Conservation (phyloP, 2,888 invertebrate genomes). For the Lysandra coridon region DNA sequence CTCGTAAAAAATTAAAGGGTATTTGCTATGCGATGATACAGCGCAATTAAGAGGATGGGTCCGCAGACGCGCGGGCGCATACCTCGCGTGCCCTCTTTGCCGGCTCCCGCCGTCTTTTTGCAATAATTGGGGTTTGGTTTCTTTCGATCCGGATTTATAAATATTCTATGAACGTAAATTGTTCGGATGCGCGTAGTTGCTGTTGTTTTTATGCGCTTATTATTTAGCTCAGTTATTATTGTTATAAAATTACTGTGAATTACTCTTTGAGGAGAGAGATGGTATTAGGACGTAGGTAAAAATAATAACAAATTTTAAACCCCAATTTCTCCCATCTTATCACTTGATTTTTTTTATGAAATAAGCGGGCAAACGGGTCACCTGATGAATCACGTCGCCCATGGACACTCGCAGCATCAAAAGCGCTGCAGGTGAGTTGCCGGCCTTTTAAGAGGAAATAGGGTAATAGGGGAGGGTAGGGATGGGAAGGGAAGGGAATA, state of each 20-base stretch:
- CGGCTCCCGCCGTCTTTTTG: conserved; percentile 41
- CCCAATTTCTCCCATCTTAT: too few relatives aligned
- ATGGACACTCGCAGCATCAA: too few relatives aligned
- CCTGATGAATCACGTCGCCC: too few relatives aligned
- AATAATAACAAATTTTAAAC: too few relatives aligned
- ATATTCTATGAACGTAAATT: conserved; percentile 19
- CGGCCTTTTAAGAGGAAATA: too few relatives aligned
- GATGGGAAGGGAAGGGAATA: too few relatives aligned
- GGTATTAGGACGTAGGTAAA: too few relatives aligned
- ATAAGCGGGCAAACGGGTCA: too few relatives aligned
- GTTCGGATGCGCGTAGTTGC: neutral
- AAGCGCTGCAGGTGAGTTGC: too few relatives aligned
- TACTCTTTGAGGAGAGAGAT: too few relatives aligned
- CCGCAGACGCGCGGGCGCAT: conserved; percentile 47
- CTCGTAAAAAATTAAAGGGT: conserved; percentile 67
- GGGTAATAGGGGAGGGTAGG: too few relatives aligned
- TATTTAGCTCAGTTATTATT: neutral
- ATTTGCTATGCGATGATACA: conserved; percentile 79
- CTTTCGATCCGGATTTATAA: conserved; percentile 24
- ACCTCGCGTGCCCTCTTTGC: conserved; percentile 46
- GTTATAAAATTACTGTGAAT: neutral
- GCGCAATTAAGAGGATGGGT: conserved; percentile 66
- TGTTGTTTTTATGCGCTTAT: neutral
- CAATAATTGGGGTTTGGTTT: conserved; percentile 41
- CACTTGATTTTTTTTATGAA: too few relatives aligned